Base-by-base conservation (phyloP, 2,888 invertebrate genomes). In the Tuberolachnus salignus region DNA sequence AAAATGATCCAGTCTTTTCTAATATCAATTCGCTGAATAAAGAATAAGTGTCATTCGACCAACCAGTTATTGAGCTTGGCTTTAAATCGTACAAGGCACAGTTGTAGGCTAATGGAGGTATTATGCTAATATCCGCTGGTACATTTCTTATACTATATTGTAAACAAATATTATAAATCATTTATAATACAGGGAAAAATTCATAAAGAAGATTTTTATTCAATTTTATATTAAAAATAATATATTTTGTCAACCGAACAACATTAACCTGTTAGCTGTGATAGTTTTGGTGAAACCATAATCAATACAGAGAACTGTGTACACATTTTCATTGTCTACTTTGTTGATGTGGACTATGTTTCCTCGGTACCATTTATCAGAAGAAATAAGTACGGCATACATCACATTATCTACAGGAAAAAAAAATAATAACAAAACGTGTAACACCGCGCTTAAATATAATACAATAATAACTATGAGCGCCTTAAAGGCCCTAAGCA, bases 101-200 rank as follows among this genome's bases (percentile, higher is more conserved):
- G n/a, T 69, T 46, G n/a, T 42, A 59, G 3, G 78, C 78, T n/a
- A 78, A 61, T 9, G 59, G n/a, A 21, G 78, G 78, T 61, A 78
- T 69, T 51, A 34, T n/a, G 11, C 1, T 14, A 34, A 78, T 4
- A 23, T 1, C 19, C 34, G 2, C 2, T n/a, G 78, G 69, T 3
- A 42, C 21, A n/a, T 3, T 69, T 51, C 10, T 57, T 51, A 78
- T 69, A 69, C 78, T 78, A 78, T 69, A 69, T 69, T 78, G n/a
- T 4, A 57, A 0, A 61, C 1, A 34, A 59, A 61, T 1, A 51
- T 11, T 34, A 51, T 9, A 34, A 46, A 14, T 0, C 21, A 51
- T 34, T 51, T 19, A 19, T 26, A 44, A 14, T 11, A 42, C 16
- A 34, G 51, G 4, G 23, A 10, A 9, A 16, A 23, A 59, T 14